A percentile compares a stretch with the other conserved stretches of the same genome.
Evolutionary conservation across 2,113 vertebrate genomes (phyloP).

Genomic region (Chaenogobius annularis): DNA sequence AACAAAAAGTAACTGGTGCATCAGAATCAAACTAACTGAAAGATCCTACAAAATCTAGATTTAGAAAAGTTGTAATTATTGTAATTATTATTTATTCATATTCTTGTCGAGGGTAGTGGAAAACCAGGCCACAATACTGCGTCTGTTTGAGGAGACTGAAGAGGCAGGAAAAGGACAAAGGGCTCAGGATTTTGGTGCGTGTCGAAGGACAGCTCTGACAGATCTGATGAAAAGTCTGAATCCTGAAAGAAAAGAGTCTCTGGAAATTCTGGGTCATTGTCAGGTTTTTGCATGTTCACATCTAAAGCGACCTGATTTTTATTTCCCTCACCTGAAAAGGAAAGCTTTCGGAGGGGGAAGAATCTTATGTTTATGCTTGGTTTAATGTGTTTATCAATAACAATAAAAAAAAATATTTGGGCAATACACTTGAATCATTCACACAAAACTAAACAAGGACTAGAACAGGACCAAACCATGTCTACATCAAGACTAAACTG

Average conservation of each 20-base stretch:
- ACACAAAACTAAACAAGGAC: no score
- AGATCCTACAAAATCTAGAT: no score
- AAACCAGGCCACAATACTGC: not conserved
- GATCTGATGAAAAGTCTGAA: slow-evolving; percentile 42
- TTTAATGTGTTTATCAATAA: no score
- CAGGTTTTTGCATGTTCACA: slow-evolving; percentile 12
- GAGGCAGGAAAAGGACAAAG: not conserved
- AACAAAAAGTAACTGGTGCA: no score
- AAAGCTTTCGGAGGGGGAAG: not conserved
- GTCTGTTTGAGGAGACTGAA: not conserved
- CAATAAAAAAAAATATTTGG: no score
- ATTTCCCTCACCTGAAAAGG: not conserved
- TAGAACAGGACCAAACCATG: no score
- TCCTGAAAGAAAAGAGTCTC: slow-evolving; percentile 7
- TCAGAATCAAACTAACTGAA: no score
- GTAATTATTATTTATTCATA: not conserved
- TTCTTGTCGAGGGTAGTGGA: not conserved
- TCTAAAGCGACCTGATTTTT: not conserved
- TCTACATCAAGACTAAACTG: no score
- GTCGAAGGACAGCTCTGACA: slow-evolving; percentile 27
- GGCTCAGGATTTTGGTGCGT: not conserved
- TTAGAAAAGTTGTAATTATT: no score
- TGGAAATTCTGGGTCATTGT: slow-evolving; percentile 21
- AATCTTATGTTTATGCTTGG: no score
- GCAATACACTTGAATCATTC: no score